Evolutionary conservation across 2,888 invertebrate species (phyloP), one percentile per base, ranked within the genome.

Genomic region (Drosophila pseudotakahashii): DNA sequence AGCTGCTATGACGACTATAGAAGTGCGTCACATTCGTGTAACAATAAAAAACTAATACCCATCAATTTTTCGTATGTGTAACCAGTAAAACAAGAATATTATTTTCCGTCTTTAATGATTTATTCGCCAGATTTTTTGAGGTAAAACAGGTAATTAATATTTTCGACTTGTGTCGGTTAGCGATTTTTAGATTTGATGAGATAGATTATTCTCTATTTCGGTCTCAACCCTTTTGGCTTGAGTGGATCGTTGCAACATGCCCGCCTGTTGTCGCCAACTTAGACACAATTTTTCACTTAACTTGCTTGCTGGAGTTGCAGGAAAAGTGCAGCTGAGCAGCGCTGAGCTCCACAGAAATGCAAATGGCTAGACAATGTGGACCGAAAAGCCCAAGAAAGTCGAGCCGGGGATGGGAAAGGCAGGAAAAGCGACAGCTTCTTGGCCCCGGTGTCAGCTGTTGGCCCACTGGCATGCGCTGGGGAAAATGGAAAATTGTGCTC

Each of bases 341-440:
- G 59, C 42, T 59, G 45, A 53, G 66, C 66, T 41, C 10, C 53
- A 71, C 71, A 73, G 69, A 83, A 77, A 88, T 88, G 88, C 88
- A 88, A 88, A 89, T 88, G 76, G 78, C 75, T 67, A 71, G 78
- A 75, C 66, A 53, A 61, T 75, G 69, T 84, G 84, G 74, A 78
- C 77, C 71, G 73, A 51, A 39, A 34, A 48, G 75, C 78, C 75
- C 73, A 52, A 61, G 76, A 50, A 73, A 78, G 69, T 69, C 66
- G 71, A 57, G 37, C 26, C 44, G 52, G 36, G 30, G 51, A 48
- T 59, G 34, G 69, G 26, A 45, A 45, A 47, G 30, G 62, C 30
- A 47, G 72, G 47, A 47, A 32, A 50, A 41, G 60, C 32, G 45
- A 42, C 48, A 55, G 26, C 55, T 39, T 53, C 67, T 45, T 47